phyloP scores from a whole-genome alignment of 2,113 vertebrate genomes.

The Sebastes fasciatus region DNA sequence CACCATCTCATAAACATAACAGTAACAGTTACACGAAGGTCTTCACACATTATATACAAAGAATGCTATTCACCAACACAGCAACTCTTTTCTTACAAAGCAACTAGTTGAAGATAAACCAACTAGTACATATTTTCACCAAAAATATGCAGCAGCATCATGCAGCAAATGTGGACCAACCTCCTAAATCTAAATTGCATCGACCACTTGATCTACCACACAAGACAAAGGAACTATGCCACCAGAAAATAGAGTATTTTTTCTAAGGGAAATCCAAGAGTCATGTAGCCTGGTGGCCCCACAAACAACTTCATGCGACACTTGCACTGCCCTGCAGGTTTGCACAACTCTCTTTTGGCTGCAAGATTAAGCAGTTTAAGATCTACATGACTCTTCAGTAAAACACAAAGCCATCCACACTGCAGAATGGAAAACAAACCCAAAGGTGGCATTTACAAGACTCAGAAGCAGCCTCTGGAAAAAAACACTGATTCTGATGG shows the following conservation, averaged over 20 bases:
- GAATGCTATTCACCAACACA: fast-evolving
- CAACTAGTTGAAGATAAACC: not conserved
- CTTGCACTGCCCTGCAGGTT: not conserved
- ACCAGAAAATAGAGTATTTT: not conserved
- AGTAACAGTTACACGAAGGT: not conserved
- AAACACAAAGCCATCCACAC: not conserved
- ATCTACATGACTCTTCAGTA: not conserved
- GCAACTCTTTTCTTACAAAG: not conserved
- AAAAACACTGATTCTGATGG: not conserved
- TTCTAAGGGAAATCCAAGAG: not conserved
- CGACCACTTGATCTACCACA: not conserved
- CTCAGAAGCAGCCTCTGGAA: not conserved
- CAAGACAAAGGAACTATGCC: not conserved
- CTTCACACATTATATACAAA: not conserved
- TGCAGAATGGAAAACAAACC: not conserved
- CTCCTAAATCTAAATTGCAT: not conserved
- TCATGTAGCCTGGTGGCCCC: not conserved
- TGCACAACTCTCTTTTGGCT: not conserved
- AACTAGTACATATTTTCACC: no score
- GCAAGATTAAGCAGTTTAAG: not conserved
- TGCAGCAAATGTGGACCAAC: not conserved
- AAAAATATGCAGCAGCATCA: not conserved
- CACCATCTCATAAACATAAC: constrained; percentile 1
- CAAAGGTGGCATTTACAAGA: not conserved
- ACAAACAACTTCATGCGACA: not conserved